Evolutionary conservation across 2,888 invertebrate genomes (phyloP), one percentile per base, ranked within the genome.

Genomic region (Drepanosiphum platanoidis): DNA sequence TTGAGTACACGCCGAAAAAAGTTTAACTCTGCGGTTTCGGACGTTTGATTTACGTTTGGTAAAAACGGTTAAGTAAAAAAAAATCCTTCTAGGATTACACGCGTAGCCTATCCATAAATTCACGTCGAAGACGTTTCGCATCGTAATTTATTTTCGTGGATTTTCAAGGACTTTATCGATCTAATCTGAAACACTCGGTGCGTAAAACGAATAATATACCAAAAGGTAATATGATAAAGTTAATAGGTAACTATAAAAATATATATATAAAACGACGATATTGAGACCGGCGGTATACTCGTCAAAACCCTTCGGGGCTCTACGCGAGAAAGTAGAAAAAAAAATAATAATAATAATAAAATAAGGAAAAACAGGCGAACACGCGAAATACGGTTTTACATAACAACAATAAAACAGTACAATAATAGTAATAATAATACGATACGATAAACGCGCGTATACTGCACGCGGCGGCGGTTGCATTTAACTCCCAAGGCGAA

Each of bases 401-500:
- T 64, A 64, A 64, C 30, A 64, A 64, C 64, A 64, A 64, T 64
- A 61, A 42, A 64, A 39, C 61, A n/a, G 39, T 64, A 64, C 78
- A 22, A 74, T 52, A 74, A 52, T 46, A 46, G 15, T 46, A 52
- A 52, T 72, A 72, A 74, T 52, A 74, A 52, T 32, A 52, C 22
- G 18, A 52, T 22, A 52, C 52, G 22, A 15, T 61, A n/a, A 61
- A 0, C 58, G 3, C 3, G 58, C 0, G 22, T 58, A 61, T 18
- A 52, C 18, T 52, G 1, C 22, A 27, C 64, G 27, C 64, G 64
- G 75, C 36, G 34, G 32, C 4, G 15, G 64, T 64, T 32, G 64
- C 78, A 61, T 78, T 78, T 64, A 58, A 81, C 52, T 81, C 58
- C 36, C 81, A 81, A 81, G 81, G 81, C 81, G 81, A 81, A 81